phyloP scores from a whole-genome alignment of 2,797 vertebrate species.

The Leptoclinus maculatus region DNA sequence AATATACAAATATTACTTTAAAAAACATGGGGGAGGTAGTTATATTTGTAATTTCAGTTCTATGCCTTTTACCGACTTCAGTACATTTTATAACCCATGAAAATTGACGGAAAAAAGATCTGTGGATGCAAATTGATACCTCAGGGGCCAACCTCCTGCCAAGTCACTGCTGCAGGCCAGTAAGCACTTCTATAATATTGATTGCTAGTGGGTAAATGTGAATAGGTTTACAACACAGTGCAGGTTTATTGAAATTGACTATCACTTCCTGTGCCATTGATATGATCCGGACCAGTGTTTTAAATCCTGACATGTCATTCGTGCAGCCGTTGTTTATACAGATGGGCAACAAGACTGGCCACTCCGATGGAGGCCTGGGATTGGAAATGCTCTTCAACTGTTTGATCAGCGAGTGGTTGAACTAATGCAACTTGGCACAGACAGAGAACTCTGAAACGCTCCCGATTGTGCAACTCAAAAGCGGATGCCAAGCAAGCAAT shows the following conservation, averaged over 20 bases:
- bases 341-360: constrained; percentile 24
- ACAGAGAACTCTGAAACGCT: constrained; percentile 18
- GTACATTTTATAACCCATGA: background rate
- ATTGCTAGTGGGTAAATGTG: constrained; percentile 50
- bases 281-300: constrained; percentile 59
- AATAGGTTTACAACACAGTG: constrained; percentile 47
- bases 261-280: constrained; percentile 50
- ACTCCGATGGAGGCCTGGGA: background rate
- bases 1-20: background rate
- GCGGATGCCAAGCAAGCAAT: constrained; percentile 7
- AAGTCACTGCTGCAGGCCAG: constrained; percentile 28
- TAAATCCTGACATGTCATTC: constrained; percentile 32
- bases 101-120: background rate
- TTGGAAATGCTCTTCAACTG: constrained; percentile 29
- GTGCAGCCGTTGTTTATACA: constrained; percentile 23
- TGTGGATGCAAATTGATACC: constrained; percentile 9
- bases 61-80: background rate
- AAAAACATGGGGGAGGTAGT: background rate
- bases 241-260: constrained; percentile 74
- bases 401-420: constrained; percentile 42
- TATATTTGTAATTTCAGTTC: background rate
- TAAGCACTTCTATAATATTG: constrained; percentile 61
- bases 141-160: background rate
- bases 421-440: constrained; percentile 38
- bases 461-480: constrained; percentile 35